These are phyloP conservation scores for Caenorhabditis brenneri DNA, from an alignment of 1,140 invertebrate genomes.

Conservation along the genomic window DNA sequence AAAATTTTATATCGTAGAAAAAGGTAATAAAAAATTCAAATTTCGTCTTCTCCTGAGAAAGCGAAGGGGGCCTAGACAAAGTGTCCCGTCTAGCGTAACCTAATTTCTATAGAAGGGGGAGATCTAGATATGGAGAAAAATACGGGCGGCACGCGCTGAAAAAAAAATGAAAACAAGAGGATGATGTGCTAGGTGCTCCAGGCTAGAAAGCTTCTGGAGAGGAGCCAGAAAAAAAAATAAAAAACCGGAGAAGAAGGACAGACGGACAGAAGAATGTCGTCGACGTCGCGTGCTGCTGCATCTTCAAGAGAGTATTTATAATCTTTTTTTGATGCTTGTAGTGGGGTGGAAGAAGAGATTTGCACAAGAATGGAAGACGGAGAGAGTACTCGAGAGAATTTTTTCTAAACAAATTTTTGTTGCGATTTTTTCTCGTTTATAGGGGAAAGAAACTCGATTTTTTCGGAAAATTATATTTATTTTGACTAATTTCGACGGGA, in stretches of 20 bases:
- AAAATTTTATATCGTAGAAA: too few relatives aligned
- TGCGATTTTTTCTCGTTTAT: not conserved
- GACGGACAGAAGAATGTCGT: not conserved
- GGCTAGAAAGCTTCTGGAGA: not conserved
- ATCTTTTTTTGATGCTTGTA: constrained; percentile 1
- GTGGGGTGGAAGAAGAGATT: not conserved
- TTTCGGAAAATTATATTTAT: too few relatives aligned
- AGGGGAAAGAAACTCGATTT: too few relatives aligned
- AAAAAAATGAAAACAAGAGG: not conserved
- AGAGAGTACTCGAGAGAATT: not conserved
- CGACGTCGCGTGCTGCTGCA: not conserved
- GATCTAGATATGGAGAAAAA: not conserved
- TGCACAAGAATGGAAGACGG: not conserved
- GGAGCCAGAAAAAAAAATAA: too few relatives aligned
- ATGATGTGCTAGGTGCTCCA: constrained; percentile 4
- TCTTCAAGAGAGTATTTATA: not conserved
- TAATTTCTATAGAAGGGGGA: constrained; percentile 16
- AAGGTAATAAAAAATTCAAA: too few relatives aligned
- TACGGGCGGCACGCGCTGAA: not conserved
- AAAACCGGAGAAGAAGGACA: too few relatives aligned
- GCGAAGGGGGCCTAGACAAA: not conserved
- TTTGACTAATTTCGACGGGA: too few relatives aligned
- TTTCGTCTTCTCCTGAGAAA: not conserved
- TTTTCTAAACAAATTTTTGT: not conserved
- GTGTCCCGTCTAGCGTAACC: not conserved